Evolutionary conservation across 2,888 invertebrate species (phyloP).

Genomic region (Nephrocerus scutellatus): DNA sequence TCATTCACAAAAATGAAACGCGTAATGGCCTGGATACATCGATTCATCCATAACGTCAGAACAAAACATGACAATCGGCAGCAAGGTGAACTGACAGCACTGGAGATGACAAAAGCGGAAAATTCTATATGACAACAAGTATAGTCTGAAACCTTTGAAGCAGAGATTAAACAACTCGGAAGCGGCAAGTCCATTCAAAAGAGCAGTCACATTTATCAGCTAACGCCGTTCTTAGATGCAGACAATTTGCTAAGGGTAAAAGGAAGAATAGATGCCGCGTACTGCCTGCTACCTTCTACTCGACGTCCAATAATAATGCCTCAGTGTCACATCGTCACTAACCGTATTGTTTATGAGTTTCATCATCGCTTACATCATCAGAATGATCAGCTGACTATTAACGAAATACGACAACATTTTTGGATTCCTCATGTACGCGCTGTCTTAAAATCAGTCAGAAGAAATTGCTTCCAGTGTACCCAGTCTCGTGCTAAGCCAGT

Average conservation of each 20-base stretch:
- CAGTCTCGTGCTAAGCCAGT: neutral
- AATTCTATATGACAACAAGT: constrained; percentile 15
- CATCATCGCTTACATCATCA: constrained; percentile 7
- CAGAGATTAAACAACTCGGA: too few relatives aligned
- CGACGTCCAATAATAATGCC: constrained; percentile 7
- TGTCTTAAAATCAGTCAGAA: constrained; percentile 3
- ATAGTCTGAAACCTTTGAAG: too few relatives aligned
- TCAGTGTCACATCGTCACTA: neutral
- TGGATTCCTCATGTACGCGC: constrained; percentile 4
- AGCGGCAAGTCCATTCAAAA: too few relatives aligned
- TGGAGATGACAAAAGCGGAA: constrained; percentile 1
- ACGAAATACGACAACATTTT: constrained; percentile 11
- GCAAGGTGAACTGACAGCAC: too few relatives aligned
- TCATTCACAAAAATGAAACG: constrained; percentile 2
- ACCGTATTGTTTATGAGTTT: neutral
- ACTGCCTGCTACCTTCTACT: constrained; percentile 3
- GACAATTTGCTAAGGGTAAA: neutral
- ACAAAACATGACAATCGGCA: too few relatives aligned
- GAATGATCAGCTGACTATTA: constrained; percentile 8
- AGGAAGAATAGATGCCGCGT: constrained; percentile 6
- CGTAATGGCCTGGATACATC: constrained; percentile 2
- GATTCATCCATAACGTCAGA: neutral
- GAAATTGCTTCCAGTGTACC: neutral
- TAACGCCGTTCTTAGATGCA: neutral
- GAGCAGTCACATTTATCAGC: too few relatives aligned